Base-by-base conservation (phyloP, 2,888 invertebrate genomes). In the Chloroclysta siterata region DNA sequence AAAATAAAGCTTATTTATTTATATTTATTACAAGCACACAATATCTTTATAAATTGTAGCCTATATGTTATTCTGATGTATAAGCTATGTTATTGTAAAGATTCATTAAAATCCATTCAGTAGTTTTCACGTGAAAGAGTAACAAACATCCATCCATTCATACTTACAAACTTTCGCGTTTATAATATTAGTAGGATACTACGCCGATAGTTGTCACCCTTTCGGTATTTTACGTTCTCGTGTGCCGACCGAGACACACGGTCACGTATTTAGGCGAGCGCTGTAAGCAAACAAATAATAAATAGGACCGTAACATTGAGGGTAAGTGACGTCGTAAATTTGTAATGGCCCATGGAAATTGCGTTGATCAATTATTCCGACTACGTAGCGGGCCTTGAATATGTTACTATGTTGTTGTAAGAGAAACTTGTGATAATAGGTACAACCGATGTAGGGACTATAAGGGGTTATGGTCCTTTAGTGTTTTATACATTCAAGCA, bases 231-330 rank as follows among this genome's bases (percentile, higher is more conserved):
- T n/a, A 10, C 22, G 36, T 10, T 14, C 50, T 42, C 33, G 13
- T 51, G 51, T 33, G 42, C 33, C 51, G 0, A 48, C 59, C 7
- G 28, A 41, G 60, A 74, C 70, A 74, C 65, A 79, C 70, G 44
- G 65, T 33, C 61, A 60, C 15, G 17, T 51, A 15, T 36, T 50
- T 42, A 13, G 44, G 48, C 33, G 5, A 68, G 7, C 52, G 50
- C 66, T 44, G 33, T 53, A 33, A 17, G 28, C 65, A 61, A 55
- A 61, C 52, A 62, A 57, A 61, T 61, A 62, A 66, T 72, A 53
- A 56, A 61, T 66, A 56, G 54, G 63, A n/a, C 7, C 42, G 62
- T 60, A 65, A 65, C 54, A 44, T 65, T 41, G 36, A 48, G 62
- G 63, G 63, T 65, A 58, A 65, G 58, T 56, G 53, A 63, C 28